Evolutionary conservation across 2,797 vertebrate genomes (phyloP).

Genomic region (Sebastes vulpes): DNA sequence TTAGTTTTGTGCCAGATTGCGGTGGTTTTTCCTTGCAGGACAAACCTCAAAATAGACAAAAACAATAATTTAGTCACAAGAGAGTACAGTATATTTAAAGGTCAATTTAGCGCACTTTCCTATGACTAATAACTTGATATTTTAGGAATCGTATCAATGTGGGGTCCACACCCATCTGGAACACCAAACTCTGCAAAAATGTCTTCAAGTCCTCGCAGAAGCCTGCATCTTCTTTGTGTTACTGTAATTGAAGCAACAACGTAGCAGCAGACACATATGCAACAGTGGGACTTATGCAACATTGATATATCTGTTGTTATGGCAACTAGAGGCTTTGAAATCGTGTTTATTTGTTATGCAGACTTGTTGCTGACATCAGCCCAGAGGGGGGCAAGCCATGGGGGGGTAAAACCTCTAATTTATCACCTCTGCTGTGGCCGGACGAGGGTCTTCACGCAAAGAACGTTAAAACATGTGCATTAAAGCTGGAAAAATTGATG

Average conservation of each 20-base stretch:
- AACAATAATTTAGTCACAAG: neutral
- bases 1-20: neutral
- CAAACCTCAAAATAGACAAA: neutral
- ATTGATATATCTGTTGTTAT: constrained; percentile 10
- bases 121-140: constrained; percentile 4
- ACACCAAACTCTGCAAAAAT: neutral
- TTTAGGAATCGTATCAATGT: neutral
- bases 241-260: neutral
- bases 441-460: neutral
- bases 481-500: constrained; percentile 9
- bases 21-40: neutral
- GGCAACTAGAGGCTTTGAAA: neutral
- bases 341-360: constrained; percentile 36
- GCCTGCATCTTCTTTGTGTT: neutral
- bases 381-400: neutral
- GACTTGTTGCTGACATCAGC: constrained; percentile 15
- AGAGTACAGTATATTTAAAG: neutral
- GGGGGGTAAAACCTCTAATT: constrained; percentile 2
- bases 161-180: neutral
- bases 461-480: neutral
- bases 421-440: neutral
- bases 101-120: constrained; percentile 7
- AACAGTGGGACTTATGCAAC: neutral
- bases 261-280: neutral
- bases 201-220: neutral